Evolutionary conservation across 1,140 invertebrate species (phyloP).

Genomic region (Camponotus vicinus): DNA sequence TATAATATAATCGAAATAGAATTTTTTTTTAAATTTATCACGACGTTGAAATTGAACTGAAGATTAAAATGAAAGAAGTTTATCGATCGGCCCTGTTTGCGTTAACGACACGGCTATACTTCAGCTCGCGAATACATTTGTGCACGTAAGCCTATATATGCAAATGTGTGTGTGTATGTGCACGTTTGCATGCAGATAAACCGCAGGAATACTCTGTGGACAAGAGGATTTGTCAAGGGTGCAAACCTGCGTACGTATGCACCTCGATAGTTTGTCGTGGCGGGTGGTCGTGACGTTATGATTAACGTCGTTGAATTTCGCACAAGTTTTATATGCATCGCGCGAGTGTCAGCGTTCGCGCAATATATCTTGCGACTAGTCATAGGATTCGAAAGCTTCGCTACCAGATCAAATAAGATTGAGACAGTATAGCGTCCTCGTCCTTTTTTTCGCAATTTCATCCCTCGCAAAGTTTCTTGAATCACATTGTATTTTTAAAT

Average conservation of each 20-base stretch:
- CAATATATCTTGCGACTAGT: constrained; percentile 48
- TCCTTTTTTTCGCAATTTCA: not conserved
- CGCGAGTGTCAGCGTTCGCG: constrained; percentile 23
- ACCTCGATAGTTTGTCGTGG: constrained; percentile 70
- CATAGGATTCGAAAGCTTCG: constrained; percentile 43
- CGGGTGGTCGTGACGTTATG: constrained; percentile 72
- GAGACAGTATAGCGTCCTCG: not conserved
- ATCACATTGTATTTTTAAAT: not conserved
- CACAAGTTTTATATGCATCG: constrained; percentile 53
- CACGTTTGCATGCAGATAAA: constrained; percentile 62
- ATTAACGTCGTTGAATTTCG: constrained; percentile 72
- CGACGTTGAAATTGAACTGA: not conserved
- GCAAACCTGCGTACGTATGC: constrained; percentile 68
- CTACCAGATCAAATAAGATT: constrained; percentile 37
- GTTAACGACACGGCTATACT: constrained; percentile 32
- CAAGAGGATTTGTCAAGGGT: constrained; percentile 73
- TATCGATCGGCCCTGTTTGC: constrained; percentile 37
- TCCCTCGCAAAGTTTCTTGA: constrained; percentile 21
- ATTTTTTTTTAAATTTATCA: not conserved
- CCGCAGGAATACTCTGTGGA: constrained; percentile 69
- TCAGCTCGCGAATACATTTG: not conserved
- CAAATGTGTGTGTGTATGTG: constrained; percentile 45
- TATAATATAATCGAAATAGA: not conserved
- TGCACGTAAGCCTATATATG: constrained; percentile 19
- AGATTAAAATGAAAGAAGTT: constrained; percentile 29